Conservation (phyloP, 2,797 vertebrate genomes). For the Scarus forsteni region DNA sequence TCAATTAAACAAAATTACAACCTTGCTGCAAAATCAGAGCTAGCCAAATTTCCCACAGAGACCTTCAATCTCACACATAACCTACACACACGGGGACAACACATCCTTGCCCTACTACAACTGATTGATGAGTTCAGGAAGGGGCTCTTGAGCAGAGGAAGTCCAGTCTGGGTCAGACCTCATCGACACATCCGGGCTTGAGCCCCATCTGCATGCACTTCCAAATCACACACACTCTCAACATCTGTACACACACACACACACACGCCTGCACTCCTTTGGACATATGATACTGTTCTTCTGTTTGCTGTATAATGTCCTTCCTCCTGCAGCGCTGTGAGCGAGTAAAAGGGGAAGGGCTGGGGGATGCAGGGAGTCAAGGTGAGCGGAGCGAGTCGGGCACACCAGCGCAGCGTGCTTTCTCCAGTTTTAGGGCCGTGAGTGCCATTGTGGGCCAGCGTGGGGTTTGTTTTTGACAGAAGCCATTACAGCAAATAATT, state of each 20-base stretch:
- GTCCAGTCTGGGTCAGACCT: constrained; percentile 79
- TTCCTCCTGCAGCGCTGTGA: constrained; percentile 40
- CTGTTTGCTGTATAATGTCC: constrained; percentile 54
- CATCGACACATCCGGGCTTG: constrained; percentile 61
- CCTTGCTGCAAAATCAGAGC: constrained; percentile 3
- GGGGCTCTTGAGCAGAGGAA: constrained; percentile 76
- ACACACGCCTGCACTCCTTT: constrained; percentile 38
- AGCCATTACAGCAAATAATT: constrained; percentile 85
- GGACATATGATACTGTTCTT: constrained; percentile 50
- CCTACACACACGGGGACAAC: constrained; percentile 15
- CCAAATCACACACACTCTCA: constrained; percentile 34
- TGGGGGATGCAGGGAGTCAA: constrained; percentile 29
- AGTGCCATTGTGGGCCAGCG: constrained; percentile 58
- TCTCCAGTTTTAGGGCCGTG: constrained; percentile 45
- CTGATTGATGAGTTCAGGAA: constrained; percentile 84
- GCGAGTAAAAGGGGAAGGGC: background rate
- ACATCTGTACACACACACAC: constrained; percentile 36
- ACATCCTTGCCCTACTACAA: constrained; percentile 41
- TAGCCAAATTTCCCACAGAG: background rate
- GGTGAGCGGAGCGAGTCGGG: constrained; percentile 40
- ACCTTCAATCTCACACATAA: constrained; percentile 1
- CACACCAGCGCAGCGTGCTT: constrained; percentile 29
- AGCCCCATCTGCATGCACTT: constrained; percentile 77
- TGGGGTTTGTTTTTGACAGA: constrained; percentile 76
- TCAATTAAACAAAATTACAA: too few relatives aligned